Conservation (phyloP, 2,113 vertebrate genomes). For the Plestiodon gilberti region DNA sequence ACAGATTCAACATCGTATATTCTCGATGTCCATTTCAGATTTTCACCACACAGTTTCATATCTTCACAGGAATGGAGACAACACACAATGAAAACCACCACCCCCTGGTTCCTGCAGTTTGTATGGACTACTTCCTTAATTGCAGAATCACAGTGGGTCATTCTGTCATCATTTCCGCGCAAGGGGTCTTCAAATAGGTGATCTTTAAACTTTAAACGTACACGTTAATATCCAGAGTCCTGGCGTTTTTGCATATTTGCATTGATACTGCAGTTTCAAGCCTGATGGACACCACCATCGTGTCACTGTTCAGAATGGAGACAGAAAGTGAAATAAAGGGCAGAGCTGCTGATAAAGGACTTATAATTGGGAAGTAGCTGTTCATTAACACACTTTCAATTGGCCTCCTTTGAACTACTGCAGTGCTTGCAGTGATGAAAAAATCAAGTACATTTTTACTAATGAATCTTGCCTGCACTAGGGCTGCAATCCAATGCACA, state of each 20-base stretch:
- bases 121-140: slow-evolving; percentile 34
- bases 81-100: slow-evolving; percentile 1
- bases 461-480: neutral
- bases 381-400: slow-evolving; percentile 42
- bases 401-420: slow-evolving; percentile 30
- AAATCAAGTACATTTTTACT: slow-evolving; percentile 43
- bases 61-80: slow-evolving; percentile 28
- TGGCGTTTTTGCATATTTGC: neutral
- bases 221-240: slow-evolving; percentile 13
- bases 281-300: neutral
- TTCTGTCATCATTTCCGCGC: slow-evolving; percentile 47
- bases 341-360: slow-evolving; percentile 19
- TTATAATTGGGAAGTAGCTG: slow-evolving; percentile 2
- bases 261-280: neutral
- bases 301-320: accelerated
- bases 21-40: slow-evolving; percentile 13
- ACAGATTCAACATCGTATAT: slow-evolving; percentile 25
- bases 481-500: neutral
- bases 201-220: neutral
- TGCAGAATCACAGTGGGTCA: neutral
- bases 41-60: slow-evolving; percentile 17
- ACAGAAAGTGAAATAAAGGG: slow-evolving; percentile 9
- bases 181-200: neutral
- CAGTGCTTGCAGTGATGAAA: slow-evolving; percentile 37
- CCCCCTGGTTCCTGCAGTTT: slow-evolving; percentile 3